Percentiles rank a stretch among this genome's conserved stretches.
Evolutionary conservation across 1,140 invertebrate genomes (phyloP).

Genomic region (Ericerus pela): DNA sequence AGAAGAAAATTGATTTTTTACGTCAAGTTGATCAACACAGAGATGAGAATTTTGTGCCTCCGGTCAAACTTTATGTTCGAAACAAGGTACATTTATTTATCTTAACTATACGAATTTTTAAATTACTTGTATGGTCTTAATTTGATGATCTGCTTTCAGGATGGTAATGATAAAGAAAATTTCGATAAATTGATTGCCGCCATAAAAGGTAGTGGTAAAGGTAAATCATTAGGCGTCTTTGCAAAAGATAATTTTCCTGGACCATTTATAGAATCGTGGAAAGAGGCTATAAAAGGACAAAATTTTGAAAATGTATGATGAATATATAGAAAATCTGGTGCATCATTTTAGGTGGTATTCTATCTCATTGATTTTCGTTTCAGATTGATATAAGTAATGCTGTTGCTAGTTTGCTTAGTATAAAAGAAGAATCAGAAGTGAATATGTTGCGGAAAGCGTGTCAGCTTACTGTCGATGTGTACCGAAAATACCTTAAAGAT

Average conservation of each 20-base stretch:
- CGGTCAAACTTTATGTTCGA: constrained; percentile 72
- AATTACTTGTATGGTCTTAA: background rate
- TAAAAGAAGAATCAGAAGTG: constrained; percentile 90
- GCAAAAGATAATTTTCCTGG: constrained; percentile 86
- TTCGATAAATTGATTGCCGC: constrained; percentile 73
- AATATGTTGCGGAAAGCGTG: constrained; percentile 88
- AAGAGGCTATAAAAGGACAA: constrained; percentile 52
- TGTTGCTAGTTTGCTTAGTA: constrained; percentile 75
- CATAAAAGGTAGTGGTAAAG: constrained; percentile 77
- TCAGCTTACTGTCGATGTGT: constrained; percentile 83
- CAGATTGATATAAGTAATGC: constrained; percentile 72
- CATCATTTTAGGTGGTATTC: constrained; percentile 1
- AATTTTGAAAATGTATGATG: constrained; percentile 69
- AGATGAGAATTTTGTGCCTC: constrained; percentile 67
- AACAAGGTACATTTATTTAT: constrained; percentile 45
- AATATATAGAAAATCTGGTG: constrained; percentile 15
- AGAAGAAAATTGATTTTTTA: constrained; percentile 96
- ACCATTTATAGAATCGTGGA: constrained; percentile 86
- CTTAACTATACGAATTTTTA: background rate
- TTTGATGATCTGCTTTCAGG: constrained; percentile 38
- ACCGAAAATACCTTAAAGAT: constrained; percentile 90
- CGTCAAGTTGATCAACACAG: constrained; percentile 77
- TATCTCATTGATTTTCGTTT: constrained; percentile 9
- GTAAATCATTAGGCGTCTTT: constrained; percentile 84
- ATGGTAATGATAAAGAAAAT: constrained; percentile 89